These are phyloP conservation scores for Steinernema hermaphroditum DNA, from an alignment of 2,888 invertebrate genomes.

Conservation along the genomic window DNA sequence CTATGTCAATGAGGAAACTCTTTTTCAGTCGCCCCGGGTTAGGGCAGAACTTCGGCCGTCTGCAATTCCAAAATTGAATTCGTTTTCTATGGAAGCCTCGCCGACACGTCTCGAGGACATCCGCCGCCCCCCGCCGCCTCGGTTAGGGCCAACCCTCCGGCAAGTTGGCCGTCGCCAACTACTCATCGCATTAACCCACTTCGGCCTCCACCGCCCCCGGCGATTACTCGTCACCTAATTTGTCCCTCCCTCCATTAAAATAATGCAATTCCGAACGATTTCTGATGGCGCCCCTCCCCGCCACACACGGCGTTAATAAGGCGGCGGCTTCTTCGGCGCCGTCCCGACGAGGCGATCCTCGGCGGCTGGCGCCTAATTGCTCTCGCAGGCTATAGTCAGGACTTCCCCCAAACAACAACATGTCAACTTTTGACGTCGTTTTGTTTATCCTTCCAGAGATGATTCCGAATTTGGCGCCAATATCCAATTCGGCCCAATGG, in stretches of 20 bases:
- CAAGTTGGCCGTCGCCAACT: no score
- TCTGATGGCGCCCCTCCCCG: conserved; percentile 19
- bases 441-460: conserved; percentile 20
- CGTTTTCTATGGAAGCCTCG: no score
- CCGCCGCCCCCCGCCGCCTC: no score
- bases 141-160: no score
- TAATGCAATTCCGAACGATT: conserved; percentile 23
- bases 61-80: no score
- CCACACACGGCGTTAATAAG: conserved; percentile 19
- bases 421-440: conserved; percentile 30
- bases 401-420: conserved; percentile 16
- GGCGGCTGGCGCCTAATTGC: conserved; percentile 25
- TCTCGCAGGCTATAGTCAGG: conserved; percentile 17
- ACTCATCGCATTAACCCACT: conserved; percentile 7
- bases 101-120: no score
- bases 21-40: no score
- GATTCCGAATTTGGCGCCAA: conserved; percentile 21
- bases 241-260: conserved; percentile 5
- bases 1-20: no score
- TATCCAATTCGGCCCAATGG: conserved; percentile 3
- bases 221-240: conserved; percentile 7
- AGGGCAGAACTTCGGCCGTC: no score
- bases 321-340: not conserved
- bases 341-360: not conserved
- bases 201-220: not conserved